Conservation (phyloP, 2,888 invertebrate genomes). For the Tipula confusa region DNA sequence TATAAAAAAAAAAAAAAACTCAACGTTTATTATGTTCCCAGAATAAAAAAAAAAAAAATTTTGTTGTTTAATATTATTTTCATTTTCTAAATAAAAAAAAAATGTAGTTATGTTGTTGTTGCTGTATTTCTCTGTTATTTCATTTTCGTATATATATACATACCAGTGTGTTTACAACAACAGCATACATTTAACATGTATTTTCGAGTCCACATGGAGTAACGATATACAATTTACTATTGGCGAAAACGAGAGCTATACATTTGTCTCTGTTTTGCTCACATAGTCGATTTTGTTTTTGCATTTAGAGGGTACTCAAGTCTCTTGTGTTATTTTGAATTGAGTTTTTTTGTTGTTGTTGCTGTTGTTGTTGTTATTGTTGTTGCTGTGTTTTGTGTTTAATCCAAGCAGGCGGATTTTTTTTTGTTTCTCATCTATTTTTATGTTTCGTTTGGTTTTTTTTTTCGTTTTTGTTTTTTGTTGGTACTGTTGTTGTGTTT, state of each 20-base stretch:
- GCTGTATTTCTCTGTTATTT: constrained; percentile 25
- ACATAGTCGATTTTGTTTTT: neutral
- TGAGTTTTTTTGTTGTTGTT: constrained; percentile 4
- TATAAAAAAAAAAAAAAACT: constrained; percentile 27
- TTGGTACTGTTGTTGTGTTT: constrained; percentile 20
- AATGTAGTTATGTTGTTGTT: constrained; percentile 25
- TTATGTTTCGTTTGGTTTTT: constrained; percentile 29
- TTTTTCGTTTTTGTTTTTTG: neutral
- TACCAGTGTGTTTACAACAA: neutral
- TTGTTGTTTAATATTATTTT: constrained; percentile 25
- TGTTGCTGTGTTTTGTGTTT: constrained; percentile 17
- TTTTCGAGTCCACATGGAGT: constrained; percentile 14
- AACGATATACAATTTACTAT: neutral
- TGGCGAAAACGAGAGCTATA: neutral
- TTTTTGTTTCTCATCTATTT: constrained; percentile 31
- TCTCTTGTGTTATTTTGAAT: constrained; percentile 30
- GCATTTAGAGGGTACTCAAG: constrained; percentile 28
- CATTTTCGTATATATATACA: neutral
- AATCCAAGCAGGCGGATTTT: constrained; percentile 31
- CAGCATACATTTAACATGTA: neutral
- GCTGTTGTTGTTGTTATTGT: neutral
- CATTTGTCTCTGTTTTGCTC: neutral
- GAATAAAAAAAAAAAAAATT: constrained; percentile 27
- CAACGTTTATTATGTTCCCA: constrained; percentile 30
- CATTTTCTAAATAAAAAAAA: constrained; percentile 21